Conservation (phyloP, 1,140 invertebrate genomes). For the Dendroctonus valens region DNA sequence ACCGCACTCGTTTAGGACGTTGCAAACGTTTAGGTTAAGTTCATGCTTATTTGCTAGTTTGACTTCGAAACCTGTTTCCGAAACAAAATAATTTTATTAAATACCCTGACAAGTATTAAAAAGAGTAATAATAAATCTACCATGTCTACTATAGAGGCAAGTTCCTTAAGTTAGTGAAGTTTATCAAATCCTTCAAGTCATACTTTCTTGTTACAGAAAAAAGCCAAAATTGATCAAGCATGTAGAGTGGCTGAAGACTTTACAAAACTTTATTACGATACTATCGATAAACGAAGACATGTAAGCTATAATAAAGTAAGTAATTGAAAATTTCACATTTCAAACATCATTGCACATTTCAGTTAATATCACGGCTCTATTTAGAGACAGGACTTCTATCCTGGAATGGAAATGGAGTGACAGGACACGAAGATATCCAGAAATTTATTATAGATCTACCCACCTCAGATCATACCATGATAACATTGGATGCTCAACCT, state of each 20-base stretch:
- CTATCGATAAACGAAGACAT: slow-evolving; percentile 76
- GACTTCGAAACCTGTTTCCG: too few species aligned
- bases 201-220: slow-evolving; percentile 34
- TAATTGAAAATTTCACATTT: slow-evolving; percentile 2
- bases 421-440: slow-evolving; percentile 71
- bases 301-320: slow-evolving; percentile 52
- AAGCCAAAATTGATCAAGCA: slow-evolving; percentile 67
- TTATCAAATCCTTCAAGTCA: too few species aligned
- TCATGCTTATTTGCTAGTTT: too few species aligned
- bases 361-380: slow-evolving; percentile 75
- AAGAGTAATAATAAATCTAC: too few species aligned
- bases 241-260: slow-evolving; percentile 78
- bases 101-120: too few species aligned
- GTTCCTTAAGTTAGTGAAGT: too few species aligned
- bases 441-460: slow-evolving; percentile 77
- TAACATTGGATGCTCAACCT: slow-evolving; percentile 76
- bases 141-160: too few species aligned
- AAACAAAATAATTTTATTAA: too few species aligned
- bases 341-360: slow-evolving; percentile 42
- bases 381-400: slow-evolving; percentile 74
- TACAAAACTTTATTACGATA: slow-evolving; percentile 78
- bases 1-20: too few species aligned
- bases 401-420: slow-evolving; percentile 82
- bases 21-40: too few species aligned
- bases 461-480: slow-evolving; percentile 65